Evolutionary conservation across 2,797 vertebrate species (phyloP), one percentile per base, ranked within the genome.

Genomic region (Podarcis siculus): DNA sequence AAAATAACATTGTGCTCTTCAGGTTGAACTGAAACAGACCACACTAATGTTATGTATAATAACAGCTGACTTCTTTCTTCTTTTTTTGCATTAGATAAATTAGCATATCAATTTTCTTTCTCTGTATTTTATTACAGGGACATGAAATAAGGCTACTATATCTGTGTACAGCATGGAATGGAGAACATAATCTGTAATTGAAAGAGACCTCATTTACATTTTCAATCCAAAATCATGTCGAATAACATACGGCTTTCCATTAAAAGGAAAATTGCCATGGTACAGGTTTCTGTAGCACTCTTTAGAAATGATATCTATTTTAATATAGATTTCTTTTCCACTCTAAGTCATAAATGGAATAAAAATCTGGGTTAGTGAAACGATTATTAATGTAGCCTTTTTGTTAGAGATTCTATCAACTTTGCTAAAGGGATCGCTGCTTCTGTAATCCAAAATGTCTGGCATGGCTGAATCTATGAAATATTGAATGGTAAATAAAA

Each of bases 61-160:
- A 86, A 79, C 69, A 67, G 66, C 58, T 85, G 79, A 49, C 49
- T 85, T 66, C 9, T 49, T 66, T 76, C 49, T 85, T 66, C 8
- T 49, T 66, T 76, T 5, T 30, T 71, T 79, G 72, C 37, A 73
- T 55, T 72, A 88, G 55, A 86, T 73, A 79, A 86, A 90, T 86
- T 88, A 90, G 83, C 87, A 79, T 86, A 83, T 88, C 73, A 86
- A 73, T 90, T 90, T 90, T 86, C 83, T 79, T 86, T 79, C 55
- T 84, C 67, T 86, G 75, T 83, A 73, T 88, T 90, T 83, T 88
- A 90, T 72, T 82, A 72, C 37, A 71, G 71, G 66, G 85, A 85
- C 83, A 88, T 82, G 73, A 88, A 88, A 86, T 90, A 90, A 88
- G 82, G 66, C 42, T 64, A 82, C 61, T 10, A 15, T 88, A 86